Percentiles rank a stretch among this genome's conserved stretches.
Evolutionary conservation across 1,140 invertebrate species (phyloP).

Genomic region (Drosophila erecta): DNA sequence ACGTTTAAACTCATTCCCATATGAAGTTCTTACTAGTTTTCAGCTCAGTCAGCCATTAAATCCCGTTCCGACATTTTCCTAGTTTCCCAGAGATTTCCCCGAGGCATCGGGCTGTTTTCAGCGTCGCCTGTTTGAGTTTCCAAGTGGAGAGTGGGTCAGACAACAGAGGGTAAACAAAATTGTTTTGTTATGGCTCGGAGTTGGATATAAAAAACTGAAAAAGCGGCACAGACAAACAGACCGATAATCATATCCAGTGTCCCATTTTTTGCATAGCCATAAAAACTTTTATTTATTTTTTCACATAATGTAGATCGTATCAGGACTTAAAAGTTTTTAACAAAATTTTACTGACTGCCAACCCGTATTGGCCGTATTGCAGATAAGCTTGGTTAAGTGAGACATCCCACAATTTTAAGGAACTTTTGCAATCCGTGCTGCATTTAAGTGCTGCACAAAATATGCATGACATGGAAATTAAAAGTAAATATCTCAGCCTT

Average conservation of each 20-base stretch:
- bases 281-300: slow-evolving; percentile 2
- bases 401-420: background rate
- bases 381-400: background rate
- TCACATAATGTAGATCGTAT: background rate
- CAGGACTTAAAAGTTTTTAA: background rate
- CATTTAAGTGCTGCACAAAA: slow-evolving; percentile 3
- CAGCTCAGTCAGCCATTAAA: background rate
- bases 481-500: slow-evolving; percentile 34
- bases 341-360: background rate
- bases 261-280: background rate
- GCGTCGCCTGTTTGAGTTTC: slow-evolving; percentile 6
- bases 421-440: background rate
- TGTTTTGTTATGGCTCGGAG: slow-evolving; percentile 1
- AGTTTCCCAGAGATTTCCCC: slow-evolving; percentile 15
- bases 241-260: slow-evolving; percentile 6
- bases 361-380: slow-evolving; percentile 4
- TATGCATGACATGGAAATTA: slow-evolving; percentile 33
- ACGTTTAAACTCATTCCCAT: background rate
- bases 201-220: slow-evolving; percentile 10
- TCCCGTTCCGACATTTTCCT: slow-evolving; percentile 1
- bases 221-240: background rate
- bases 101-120: slow-evolving; percentile 5
- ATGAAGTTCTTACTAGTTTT: background rate
- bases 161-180: slow-evolving; percentile 8
- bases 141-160: slow-evolving; percentile 10